Conservation (phyloP, 2,888 invertebrate species). For the Luperina testacea region DNA sequence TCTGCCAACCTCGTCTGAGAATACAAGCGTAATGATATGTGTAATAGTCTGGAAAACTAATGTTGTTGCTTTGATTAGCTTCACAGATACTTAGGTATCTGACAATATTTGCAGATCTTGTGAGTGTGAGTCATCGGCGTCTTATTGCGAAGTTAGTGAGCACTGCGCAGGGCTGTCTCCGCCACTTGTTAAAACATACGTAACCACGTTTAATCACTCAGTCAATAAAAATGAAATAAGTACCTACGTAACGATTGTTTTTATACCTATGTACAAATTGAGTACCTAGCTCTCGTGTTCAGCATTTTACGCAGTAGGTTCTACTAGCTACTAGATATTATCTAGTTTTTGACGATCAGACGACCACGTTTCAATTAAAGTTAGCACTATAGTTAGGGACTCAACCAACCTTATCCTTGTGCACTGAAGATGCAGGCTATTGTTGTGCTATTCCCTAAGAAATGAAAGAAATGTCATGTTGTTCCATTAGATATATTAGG, state of each 20-base stretch:
- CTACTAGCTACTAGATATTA: background rate
- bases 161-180: constrained; percentile 60
- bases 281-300: background rate
- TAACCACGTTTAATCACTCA: constrained; percentile 4
- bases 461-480: background rate
- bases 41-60: constrained; percentile 45
- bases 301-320: background rate
- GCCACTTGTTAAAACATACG: constrained; percentile 44
- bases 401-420: background rate
- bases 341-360: background rate
- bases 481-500: background rate
- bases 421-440: background rate
- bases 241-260: background rate
- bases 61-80: constrained; percentile 46
- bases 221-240: constrained; percentile 23
- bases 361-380: background rate
- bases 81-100: constrained; percentile 54
- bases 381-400: background rate
- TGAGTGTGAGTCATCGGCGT: constrained; percentile 64
- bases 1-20: background rate
- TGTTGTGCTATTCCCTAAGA: too few species aligned
- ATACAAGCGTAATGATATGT: constrained; percentile 14
- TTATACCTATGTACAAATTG: background rate
- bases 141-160: constrained; percentile 66
- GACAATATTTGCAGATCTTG: constrained; percentile 70